Evolutionary conservation across 2,888 invertebrate species (phyloP).

Genomic region (Leucozona laternaria): DNA sequence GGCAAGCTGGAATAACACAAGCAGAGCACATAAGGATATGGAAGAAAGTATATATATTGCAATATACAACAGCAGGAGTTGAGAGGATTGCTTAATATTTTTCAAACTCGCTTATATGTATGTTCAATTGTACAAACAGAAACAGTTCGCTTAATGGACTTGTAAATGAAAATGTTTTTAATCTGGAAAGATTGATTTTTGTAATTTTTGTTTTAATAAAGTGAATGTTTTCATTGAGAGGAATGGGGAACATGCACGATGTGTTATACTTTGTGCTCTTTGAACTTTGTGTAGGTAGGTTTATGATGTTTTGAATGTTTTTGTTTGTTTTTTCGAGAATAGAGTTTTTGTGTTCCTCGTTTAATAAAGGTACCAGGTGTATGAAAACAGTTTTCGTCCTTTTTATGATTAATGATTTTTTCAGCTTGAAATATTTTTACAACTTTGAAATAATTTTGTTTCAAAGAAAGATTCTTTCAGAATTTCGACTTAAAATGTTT

Average conservation of each 20-base stretch:
- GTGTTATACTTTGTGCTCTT: neutral
- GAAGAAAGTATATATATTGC: neutral
- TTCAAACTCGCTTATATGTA: neutral
- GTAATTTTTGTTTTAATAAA: conserved; percentile 29
- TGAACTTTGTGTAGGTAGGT: neutral
- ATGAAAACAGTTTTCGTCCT: neutral
- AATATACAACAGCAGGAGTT: neutral
- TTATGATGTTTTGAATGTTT: neutral
- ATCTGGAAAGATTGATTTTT: conserved; percentile 34
- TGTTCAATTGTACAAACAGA: neutral
- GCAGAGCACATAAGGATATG: neutral
- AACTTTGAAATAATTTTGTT: no score
- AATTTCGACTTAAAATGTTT: no score
- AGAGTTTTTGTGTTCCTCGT: neutral
- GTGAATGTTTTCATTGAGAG: neutral
- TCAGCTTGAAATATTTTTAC: no score
- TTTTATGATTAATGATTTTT: neutral
- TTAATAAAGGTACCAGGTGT: neutral
- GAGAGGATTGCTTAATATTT: conserved; percentile 10
- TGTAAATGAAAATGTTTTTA: conserved; percentile 37
- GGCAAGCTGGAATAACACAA: neutral
- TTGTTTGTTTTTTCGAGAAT: neutral
- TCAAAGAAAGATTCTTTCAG: no score
- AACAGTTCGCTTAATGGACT: conserved; percentile 17
- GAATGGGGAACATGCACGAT: neutral